Percentiles rank a stretch among this genome's conserved stretches.
phyloP scores from a whole-genome alignment of 2,797 vertebrate species.

The Alca torda region DNA sequence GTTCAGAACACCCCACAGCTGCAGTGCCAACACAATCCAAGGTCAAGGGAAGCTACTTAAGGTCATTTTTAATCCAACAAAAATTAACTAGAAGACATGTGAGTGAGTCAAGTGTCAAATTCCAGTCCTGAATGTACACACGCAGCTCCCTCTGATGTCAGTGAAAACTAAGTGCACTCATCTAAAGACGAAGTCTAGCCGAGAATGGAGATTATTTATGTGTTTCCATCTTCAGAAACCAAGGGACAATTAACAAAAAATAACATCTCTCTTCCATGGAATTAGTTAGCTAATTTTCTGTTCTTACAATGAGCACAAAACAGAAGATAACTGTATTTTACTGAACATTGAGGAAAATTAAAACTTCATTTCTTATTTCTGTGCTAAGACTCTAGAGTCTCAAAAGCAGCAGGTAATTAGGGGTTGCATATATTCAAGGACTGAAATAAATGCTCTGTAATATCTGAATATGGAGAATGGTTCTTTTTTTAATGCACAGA shows the following conservation, averaged over 20 bases:
- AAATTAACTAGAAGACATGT: neutral
- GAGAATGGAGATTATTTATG: neutral
- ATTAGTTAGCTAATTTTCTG: neutral
- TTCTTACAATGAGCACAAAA: neutral
- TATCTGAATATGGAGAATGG: neutral
- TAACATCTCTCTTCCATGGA: neutral
- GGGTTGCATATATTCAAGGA: neutral
- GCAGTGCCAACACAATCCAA: slow-evolving; percentile 1
- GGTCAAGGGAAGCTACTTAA: neutral
- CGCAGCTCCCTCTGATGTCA: slow-evolving; percentile 37
- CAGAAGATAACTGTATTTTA: neutral
- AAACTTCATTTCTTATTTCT: slow-evolving; percentile 19
- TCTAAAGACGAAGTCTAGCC: neutral
- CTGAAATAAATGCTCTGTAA: neutral
- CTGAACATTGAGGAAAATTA: neutral
- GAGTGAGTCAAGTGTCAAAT: neutral
- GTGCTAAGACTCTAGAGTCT: neutral
- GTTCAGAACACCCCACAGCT: slow-evolving; percentile 39
- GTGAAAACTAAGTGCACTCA: neutral
- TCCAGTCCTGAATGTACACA: neutral
- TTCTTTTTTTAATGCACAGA: neutral
- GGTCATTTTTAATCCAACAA: neutral
- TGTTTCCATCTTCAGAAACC: neutral
- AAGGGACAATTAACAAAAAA: neutral
- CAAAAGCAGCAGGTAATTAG: neutral